Evolutionary conservation across 2,888 invertebrate genomes (phyloP).

Genomic region (Acleris holmiana): DNA sequence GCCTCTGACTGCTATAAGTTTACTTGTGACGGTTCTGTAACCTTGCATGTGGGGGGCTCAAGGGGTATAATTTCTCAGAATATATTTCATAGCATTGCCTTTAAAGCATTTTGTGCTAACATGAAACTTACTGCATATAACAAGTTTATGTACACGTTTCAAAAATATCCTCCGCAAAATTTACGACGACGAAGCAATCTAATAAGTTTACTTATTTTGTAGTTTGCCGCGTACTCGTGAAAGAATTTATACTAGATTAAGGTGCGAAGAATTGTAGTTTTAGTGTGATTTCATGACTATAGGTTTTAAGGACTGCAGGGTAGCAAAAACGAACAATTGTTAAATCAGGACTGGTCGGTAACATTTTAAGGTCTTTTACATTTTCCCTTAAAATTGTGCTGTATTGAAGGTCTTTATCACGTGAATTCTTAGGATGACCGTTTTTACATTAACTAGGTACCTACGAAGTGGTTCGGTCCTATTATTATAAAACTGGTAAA

Average conservation of each 20-base stretch:
- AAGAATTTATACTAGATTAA: constrained; percentile 4
- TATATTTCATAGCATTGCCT: constrained; percentile 53
- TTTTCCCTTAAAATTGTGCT: no score
- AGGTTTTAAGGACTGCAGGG: neutral
- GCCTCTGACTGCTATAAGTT: constrained; percentile 36
- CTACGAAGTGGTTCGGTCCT: neutral
- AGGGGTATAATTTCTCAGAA: constrained; percentile 64
- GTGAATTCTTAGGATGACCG: constrained; percentile 11
- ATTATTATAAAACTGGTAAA: constrained; percentile 23
- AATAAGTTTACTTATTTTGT: constrained; percentile 20
- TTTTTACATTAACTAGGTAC: neutral
- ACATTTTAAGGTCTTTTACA: neutral
- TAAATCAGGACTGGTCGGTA: neutral
- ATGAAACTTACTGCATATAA: constrained; percentile 29
- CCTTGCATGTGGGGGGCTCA: constrained; percentile 36
- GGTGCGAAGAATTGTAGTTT: neutral
- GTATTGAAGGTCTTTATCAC: constrained; percentile 7
- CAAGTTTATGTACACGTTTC: constrained; percentile 35
- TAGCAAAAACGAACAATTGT: neutral
- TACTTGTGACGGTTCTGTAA: constrained; percentile 28
- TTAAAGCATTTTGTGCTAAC: constrained; percentile 53
- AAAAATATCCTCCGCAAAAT: constrained; percentile 29
- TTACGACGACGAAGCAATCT: constrained; percentile 26
- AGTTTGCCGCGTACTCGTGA: constrained; percentile 11
- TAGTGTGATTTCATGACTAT: neutral